Base-by-base conservation (phyloP, 1,140 invertebrate species). In the Drosophila quadrilineata region DNA sequence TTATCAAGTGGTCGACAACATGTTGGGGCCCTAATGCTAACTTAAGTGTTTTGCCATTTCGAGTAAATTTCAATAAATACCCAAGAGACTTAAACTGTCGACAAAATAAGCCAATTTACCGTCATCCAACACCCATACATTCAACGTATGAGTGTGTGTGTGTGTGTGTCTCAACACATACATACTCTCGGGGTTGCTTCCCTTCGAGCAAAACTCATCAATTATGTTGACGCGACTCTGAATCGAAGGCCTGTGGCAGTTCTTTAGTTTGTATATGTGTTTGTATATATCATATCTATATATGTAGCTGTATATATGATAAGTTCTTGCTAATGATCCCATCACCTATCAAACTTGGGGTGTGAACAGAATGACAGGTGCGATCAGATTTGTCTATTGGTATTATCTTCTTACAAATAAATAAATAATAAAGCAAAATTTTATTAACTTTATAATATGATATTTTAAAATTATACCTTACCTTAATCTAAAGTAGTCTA, bases 61-160 rank as follows among this genome's bases (percentile, higher is more conserved):
- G 58, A 77, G 73, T 85, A 85, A 77, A 85, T 77, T 84, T 84
- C 77, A 84, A 84, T 84, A 84, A 84, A 84, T 70, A 74, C 77
- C 77, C 70, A 31, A 40, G 60, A 70, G 77, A 70, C 79, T 77
- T 77, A 66, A 60, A 68, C 77, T 84, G 79, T 77, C 79, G 79
- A 85, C 79, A 71, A 77, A 85, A 70, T 85, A 84, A 84, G 77
- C 77, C 77, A 84, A 84, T 84, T 84, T 84, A 74, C 79, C 50
- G 50, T 50, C 52, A 60, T 33, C 31, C 29, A 33, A 38, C 49
- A 41, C 57, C 21, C 57, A 63, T 31, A 50, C 58, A 45, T 40
- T 53, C 38, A 28, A 35, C 21, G 28, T 52, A 12, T 24, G 21
- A 28, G 6, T 40, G 31, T 49, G 57, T 58, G 8, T 28, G 35